phyloP scores from a whole-genome alignment of 2,888 invertebrate genomes.

The Mythimna lalbum region DNA sequence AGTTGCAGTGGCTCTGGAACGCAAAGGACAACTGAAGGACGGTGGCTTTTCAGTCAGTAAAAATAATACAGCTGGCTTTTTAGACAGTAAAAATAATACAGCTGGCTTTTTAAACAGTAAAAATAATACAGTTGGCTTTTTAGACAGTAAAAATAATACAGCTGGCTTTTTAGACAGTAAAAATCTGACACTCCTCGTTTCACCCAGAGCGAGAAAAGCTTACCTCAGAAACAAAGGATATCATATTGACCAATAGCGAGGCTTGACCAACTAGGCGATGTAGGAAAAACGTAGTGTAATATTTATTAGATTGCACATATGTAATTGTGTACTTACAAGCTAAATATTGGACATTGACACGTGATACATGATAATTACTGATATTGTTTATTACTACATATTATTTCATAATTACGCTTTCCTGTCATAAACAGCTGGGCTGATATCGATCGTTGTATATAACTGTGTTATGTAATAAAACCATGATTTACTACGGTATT shows the following conservation, averaged over 20 bases:
- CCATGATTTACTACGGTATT: constrained; percentile 21
- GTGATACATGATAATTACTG: constrained; percentile 42
- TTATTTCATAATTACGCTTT: constrained; percentile 54
- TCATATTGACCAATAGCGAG: too few species aligned
- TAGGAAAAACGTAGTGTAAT: not conserved
- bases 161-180: too few species aligned
- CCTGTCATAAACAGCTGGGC: constrained; percentile 57
- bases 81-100: too few species aligned
- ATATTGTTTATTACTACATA: constrained; percentile 51
- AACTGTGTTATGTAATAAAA: constrained; percentile 50
- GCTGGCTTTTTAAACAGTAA: too few species aligned
- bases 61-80: too few species aligned
- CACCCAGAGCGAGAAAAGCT: too few species aligned
- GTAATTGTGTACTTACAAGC: not conserved
- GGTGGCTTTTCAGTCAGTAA: too few species aligned
- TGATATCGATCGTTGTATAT: constrained; percentile 51
- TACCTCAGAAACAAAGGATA: not conserved
- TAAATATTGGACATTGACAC: constrained; percentile 38
- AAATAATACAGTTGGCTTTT: too few species aligned
- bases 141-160: too few species aligned
- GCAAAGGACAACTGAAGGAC: too few species aligned
- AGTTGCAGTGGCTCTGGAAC: too few species aligned
- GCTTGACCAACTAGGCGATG: not conserved
- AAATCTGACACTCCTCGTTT: too few species aligned
- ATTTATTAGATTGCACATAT: not conserved